Conservation (phyloP, 2,113 vertebrate species). For the Vanacampus margaritifer region DNA sequence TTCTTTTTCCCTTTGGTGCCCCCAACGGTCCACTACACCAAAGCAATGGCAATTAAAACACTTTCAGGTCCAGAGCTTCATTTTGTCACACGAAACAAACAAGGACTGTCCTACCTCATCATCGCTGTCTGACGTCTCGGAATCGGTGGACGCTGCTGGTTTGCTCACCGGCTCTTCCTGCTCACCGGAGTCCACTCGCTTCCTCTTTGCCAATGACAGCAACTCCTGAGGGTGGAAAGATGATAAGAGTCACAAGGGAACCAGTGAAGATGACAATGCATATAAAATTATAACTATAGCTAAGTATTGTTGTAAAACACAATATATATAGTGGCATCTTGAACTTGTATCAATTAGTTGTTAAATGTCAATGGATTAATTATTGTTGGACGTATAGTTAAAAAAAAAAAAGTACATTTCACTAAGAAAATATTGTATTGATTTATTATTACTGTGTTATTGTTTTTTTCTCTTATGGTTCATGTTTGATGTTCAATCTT, state of each 20-base stretch:
- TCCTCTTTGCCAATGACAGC: slow-evolving; percentile 91
- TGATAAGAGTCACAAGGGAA: neutral
- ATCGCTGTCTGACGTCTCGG: slow-evolving; percentile 94
- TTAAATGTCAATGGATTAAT: no score
- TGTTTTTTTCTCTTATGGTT: neutral
- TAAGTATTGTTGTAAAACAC: no score
- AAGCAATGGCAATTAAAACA: neutral
- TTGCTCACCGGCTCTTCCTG: slow-evolving; percentile 91
- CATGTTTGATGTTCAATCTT: neutral
- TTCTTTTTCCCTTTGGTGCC: slow-evolving; percentile 98
- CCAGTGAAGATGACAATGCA: neutral
- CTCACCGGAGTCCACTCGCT: slow-evolving; percentile 92
- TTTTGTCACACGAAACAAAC: neutral
- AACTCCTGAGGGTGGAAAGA: slow-evolving; percentile 77
- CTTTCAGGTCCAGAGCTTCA: neutral
- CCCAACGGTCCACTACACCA: slow-evolving; percentile 91
- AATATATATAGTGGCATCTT: no score
- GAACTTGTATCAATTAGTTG: no score
- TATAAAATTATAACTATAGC: no score
- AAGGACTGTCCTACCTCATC: slow-evolving; percentile 78
- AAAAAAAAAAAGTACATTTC: no score
- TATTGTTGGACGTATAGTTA: no score
- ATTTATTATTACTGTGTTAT: no score
- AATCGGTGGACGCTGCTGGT: slow-evolving; percentile 93
- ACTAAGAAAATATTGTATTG: no score